phyloP scores from a whole-genome alignment of 2,888 invertebrate species.

The Ormyrus thymus region DNA sequence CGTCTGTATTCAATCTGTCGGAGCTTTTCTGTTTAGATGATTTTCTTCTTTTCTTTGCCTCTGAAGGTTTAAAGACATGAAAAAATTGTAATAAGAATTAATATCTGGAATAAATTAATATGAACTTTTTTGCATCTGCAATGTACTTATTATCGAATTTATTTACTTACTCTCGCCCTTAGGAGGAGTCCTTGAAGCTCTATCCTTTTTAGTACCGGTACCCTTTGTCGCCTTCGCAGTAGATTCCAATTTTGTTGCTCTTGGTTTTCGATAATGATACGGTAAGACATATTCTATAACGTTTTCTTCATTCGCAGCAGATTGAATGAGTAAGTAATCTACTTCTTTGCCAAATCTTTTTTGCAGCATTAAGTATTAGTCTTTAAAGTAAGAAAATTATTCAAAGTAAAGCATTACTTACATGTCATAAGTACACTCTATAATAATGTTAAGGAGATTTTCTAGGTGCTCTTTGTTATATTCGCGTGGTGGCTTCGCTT shows the following conservation, averaged over 20 bases:
- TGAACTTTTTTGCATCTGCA: too few relatives aligned
- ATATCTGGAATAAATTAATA: too few relatives aligned
- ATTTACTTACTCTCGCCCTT: slow-evolving; percentile 36
- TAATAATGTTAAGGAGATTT: slow-evolving; percentile 59
- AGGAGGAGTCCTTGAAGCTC: background rate
- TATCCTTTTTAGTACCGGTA: too few relatives aligned
- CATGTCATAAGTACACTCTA: slow-evolving; percentile 64
- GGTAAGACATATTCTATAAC: slow-evolving; percentile 59
- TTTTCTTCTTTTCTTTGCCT: slow-evolving; percentile 36
- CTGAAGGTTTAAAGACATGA: slow-evolving; percentile 4
- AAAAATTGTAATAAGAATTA: too few relatives aligned
- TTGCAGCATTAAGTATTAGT: background rate
- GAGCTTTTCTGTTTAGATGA: background rate
- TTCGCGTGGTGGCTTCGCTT: background rate
- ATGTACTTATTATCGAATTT: too few relatives aligned
- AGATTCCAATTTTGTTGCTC: slow-evolving; percentile 44
- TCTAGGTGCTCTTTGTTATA: background rate
- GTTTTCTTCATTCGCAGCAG: slow-evolving; percentile 59
- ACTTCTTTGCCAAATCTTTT: slow-evolving; percentile 64
- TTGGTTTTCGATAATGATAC: slow-evolving; percentile 59
- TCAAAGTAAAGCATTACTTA: slow-evolving; percentile 47
- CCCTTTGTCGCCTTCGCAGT: background rate
- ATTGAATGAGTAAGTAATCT: slow-evolving; percentile 62
- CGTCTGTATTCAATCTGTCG: background rate
- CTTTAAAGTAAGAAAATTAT: background rate